These are phyloP conservation scores for Diplolepis rosae DNA, from an alignment of 2,888 invertebrate genomes.

Conservation along the genomic window DNA sequence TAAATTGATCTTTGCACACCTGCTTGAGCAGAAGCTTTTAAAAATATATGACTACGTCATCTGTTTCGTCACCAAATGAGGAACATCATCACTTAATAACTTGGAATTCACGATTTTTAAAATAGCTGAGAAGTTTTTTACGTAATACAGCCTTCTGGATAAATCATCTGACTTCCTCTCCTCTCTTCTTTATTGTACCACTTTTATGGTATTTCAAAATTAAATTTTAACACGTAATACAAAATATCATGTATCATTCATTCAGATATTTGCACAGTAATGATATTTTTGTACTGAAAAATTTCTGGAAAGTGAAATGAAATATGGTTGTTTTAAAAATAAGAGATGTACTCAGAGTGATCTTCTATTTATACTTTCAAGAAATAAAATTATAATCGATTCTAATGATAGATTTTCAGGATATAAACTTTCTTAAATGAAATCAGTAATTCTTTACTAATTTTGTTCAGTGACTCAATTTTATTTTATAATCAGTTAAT, in stretches of 20 bases:
- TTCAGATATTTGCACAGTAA: too few species aligned
- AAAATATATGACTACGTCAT: slow-evolving; percentile 5
- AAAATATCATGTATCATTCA: not conserved
- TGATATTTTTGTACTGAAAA: too few species aligned
- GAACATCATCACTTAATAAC: slow-evolving; percentile 10
- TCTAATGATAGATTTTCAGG: too few species aligned
- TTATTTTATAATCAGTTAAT: too few species aligned
- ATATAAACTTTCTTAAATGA: too few species aligned
- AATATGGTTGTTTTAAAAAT: too few species aligned
- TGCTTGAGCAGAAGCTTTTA: not conserved
- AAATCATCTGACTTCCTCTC: not conserved
- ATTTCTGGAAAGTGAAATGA: too few species aligned
- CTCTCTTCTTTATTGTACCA: not conserved
- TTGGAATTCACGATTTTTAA: not conserved
- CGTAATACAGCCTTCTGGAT: not conserved
- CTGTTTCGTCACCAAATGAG: slow-evolving; percentile 12
- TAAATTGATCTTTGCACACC: not conserved
- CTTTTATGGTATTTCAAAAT: not conserved
- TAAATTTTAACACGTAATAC: not conserved
- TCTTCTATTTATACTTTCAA: too few species aligned
- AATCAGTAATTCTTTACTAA: too few species aligned
- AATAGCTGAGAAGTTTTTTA: slow-evolving; percentile 10
- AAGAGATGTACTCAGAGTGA: too few species aligned
- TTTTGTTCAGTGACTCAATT: too few species aligned
- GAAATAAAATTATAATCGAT: too few species aligned